These are phyloP conservation scores for Platysternon megacephalum DNA, from an alignment of 2,113 vertebrate genomes.

Conservation along the genomic window DNA sequence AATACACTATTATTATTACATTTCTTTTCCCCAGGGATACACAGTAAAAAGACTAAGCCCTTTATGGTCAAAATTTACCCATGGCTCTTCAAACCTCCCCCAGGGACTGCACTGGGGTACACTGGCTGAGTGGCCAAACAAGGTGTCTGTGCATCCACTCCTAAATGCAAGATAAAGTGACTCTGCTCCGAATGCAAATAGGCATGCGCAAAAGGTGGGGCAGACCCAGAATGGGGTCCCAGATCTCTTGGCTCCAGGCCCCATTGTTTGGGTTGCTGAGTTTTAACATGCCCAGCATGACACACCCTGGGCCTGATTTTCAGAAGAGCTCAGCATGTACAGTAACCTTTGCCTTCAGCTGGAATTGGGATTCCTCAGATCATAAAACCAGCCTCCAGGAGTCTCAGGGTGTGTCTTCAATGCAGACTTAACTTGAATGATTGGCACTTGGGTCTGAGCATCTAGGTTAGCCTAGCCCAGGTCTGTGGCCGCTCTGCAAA, in stretches of 20 bases:
- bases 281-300: background rate
- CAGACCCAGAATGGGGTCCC: background rate
- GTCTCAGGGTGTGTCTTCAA: background rate
- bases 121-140: no score
- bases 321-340: no score
- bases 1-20: background rate
- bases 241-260: no score
- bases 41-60: background rate
- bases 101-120: background rate
- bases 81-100: background rate
- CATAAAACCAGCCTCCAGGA: background rate
- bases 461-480: no score
- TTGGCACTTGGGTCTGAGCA: no score
- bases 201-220: background rate
- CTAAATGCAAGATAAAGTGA: background rate
- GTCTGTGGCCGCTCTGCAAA: no score
- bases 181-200: background rate
- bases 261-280: background rate
- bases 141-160: accelerated
- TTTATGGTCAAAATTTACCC: background rate
- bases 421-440: background rate
- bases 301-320: background rate
- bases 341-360: background rate
- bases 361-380: background rate
- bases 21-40: background rate